Percentiles rank a stretch among this genome's conserved stretches.
phyloP scores from a whole-genome alignment of 2,888 invertebrate species.

The Tolmerus cingulatus region DNA sequence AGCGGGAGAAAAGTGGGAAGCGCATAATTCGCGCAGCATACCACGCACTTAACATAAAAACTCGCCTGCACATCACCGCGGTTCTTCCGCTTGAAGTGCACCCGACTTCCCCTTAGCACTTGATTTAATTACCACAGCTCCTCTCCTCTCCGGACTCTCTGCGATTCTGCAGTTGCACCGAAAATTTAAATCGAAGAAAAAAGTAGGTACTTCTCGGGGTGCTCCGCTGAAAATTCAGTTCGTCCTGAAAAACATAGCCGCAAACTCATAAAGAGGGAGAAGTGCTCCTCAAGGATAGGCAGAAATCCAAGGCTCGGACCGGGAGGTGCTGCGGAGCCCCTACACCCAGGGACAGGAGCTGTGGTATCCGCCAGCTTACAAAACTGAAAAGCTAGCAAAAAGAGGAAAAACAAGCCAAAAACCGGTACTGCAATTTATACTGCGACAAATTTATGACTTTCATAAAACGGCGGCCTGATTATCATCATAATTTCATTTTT shows the following conservation, averaged over 20 bases:
- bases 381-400: not conserved
- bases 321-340: not conserved
- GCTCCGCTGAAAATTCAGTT: not conserved
- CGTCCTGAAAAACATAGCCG: not conserved
- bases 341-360: not conserved
- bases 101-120: not conserved
- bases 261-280: slow-evolving; percentile 3
- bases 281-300: slow-evolving; percentile 8
- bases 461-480: slow-evolving; percentile 38
- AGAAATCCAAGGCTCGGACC: slow-evolving; percentile 9
- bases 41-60: slow-evolving; percentile 9
- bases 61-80: not conserved
- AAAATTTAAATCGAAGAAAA: not conserved
- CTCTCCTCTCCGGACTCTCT: not conserved
- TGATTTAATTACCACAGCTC: slow-evolving; percentile 14
- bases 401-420: slow-evolving; percentile 36
- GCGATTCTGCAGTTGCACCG: not conserved
- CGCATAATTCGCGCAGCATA: not conserved
- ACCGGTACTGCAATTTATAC: slow-evolving; percentile 38
- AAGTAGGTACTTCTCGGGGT: not conserved
- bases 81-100: slow-evolving; percentile 1
- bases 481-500: slow-evolving; percentile 40
- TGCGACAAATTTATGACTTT: slow-evolving; percentile 42
- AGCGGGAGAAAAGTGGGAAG: not conserved
- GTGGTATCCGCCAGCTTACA: slow-evolving; percentile 7